Conservation (phyloP, 2,888 invertebrate genomes). For the Heliothis peltigera region DNA sequence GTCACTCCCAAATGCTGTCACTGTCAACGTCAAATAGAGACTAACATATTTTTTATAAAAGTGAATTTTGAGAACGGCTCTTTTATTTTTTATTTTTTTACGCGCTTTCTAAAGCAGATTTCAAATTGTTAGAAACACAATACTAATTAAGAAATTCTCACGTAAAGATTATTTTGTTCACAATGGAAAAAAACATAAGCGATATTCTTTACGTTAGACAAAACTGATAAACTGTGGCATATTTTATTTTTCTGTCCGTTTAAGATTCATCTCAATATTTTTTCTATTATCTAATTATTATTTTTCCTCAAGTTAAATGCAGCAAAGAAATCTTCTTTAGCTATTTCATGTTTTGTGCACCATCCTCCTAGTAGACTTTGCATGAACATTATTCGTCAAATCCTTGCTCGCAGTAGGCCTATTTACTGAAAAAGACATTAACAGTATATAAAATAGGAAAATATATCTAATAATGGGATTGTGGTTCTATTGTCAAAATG, state of each 20-base stretch:
- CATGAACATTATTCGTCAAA: neutral
- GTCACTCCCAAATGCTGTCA: neutral
- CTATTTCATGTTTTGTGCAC: neutral
- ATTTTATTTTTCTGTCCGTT: too few relatives aligned
- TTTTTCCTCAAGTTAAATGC: too few relatives aligned
- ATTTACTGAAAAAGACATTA: neutral
- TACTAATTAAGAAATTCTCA: neutral
- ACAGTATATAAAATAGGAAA: too few relatives aligned
- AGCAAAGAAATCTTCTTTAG: neutral
- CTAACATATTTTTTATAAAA: neutral
- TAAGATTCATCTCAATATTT: too few relatives aligned
- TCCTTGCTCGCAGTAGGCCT: neutral
- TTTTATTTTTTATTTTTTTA: too few relatives aligned
- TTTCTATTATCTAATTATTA: too few relatives aligned
- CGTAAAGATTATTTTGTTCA: neutral
- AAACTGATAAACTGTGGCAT: too few relatives aligned
- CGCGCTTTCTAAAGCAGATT: neutral
- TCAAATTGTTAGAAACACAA: neutral
- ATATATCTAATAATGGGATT: too few relatives aligned
- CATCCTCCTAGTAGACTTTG: neutral
- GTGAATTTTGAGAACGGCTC: neutral
- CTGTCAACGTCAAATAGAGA: neutral
- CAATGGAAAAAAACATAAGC: too few relatives aligned
- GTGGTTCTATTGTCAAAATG: too few relatives aligned
- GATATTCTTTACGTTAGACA: too few relatives aligned